Percentiles rank a stretch among this genome's conserved stretches.
These are phyloP conservation scores for Balaenoptera acutorostrata DNA, from an alignment of 2,113 vertebrate species.

Conservation along the genomic window DNA sequence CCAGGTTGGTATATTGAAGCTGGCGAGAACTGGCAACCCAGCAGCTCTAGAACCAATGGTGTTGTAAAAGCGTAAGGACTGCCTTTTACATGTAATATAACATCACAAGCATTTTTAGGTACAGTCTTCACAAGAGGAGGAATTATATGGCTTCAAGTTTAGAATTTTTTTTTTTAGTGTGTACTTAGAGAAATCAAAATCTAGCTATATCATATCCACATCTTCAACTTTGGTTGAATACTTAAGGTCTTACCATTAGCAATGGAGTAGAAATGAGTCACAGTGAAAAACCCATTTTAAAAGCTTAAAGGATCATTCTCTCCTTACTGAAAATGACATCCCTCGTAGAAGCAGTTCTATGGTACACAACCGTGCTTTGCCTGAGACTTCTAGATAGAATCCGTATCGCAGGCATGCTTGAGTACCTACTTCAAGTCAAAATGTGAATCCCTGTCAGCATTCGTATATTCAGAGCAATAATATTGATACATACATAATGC, in stretches of 20 bases:
- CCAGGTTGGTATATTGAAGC: not conserved
- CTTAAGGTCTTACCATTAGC: not conserved
- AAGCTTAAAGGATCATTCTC: conserved; percentile 18
- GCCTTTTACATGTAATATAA: not conserved
- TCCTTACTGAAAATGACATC: conserved; percentile 22
- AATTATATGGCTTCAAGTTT: not conserved
- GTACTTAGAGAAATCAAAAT: conserved; percentile 14
- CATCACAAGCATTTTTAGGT: not conserved
- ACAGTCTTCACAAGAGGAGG: not conserved
- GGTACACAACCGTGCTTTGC: not conserved
- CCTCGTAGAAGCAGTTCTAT: not conserved
- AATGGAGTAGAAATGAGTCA: not conserved
- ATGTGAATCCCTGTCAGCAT: not conserved
- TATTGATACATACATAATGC: not conserved
- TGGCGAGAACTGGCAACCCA: not conserved
- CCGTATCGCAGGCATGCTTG: not conserved
- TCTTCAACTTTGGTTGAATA: not conserved
- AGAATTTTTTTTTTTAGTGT: not conserved
- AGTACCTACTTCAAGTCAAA: not conserved
- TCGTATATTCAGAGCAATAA: not conserved
- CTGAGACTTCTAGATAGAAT: not conserved
- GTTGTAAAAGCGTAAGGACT: not conserved
- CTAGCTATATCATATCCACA: not conserved
- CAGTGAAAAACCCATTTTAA: conserved; percentile 3
- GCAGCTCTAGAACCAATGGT: not conserved